Percentiles rank a stretch among this genome's conserved stretches.
phyloP scores from a whole-genome alignment of 2,888 invertebrate species.

The Drosophila pseudotalamancana region DNA sequence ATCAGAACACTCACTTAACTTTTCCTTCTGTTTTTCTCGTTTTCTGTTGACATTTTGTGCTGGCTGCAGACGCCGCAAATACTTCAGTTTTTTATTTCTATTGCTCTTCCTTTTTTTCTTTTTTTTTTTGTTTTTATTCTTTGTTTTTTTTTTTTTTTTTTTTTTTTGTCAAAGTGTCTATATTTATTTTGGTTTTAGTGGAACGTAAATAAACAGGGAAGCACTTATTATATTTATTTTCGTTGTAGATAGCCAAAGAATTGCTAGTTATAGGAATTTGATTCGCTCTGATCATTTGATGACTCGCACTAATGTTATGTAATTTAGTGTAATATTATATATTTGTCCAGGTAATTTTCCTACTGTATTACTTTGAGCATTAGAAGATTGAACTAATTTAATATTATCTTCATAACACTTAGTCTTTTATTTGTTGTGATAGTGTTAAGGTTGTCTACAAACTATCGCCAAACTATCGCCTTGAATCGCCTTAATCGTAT shows the following conservation, averaged over 20 bases:
- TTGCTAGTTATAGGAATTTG: slow-evolving; percentile 24
- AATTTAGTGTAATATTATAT: background rate
- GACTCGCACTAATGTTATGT: slow-evolving; percentile 16
- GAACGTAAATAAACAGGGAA: slow-evolving; percentile 72
- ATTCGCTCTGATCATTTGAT: slow-evolving; percentile 22
- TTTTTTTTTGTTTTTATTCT: background rate
- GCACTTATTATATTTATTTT: slow-evolving; percentile 58
- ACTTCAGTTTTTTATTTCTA: slow-evolving; percentile 37
- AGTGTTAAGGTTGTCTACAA: background rate
- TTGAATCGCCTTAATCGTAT: background rate
- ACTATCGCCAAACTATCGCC: slow-evolving; percentile 15
- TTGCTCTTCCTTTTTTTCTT: slow-evolving; percentile 8
- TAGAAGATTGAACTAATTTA: slow-evolving; percentile 13
- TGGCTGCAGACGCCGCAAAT: slow-evolving; percentile 53
- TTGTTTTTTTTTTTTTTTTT: background rate
- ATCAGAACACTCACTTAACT: background rate
- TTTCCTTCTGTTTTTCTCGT: slow-evolving; percentile 9
- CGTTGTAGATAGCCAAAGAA: slow-evolving; percentile 33
- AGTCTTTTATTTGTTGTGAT: background rate
- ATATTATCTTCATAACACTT: background rate
- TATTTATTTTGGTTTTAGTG: slow-evolving; percentile 71
- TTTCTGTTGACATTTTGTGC: slow-evolving; percentile 68
- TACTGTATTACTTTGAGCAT: too few relatives aligned
- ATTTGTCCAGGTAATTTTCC: slow-evolving; percentile 5
- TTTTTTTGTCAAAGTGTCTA: slow-evolving; percentile 33